phyloP scores from a whole-genome alignment of 2,797 vertebrate species.

The Eidolon dupreanum region DNA sequence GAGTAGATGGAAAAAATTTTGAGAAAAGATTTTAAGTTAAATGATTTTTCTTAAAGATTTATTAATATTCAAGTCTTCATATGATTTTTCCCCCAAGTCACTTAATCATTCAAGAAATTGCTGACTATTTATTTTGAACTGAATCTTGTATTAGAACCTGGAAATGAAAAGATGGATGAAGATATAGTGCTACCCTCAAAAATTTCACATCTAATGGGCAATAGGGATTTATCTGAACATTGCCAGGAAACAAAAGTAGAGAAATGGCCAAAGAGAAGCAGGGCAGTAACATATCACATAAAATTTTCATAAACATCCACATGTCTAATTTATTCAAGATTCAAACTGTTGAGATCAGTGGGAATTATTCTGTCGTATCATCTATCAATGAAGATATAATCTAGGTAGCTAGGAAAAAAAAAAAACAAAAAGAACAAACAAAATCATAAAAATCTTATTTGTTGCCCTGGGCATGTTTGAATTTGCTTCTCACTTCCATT shows the following conservation, averaged over 20 bases:
- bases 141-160: background rate
- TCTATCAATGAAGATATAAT: background rate
- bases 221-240: background rate
- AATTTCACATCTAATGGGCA: background rate
- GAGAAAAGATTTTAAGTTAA: background rate
- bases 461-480: background rate
- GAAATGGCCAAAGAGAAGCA: background rate
- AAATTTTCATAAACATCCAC: background rate
- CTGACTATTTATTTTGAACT: background rate
- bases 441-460: background rate
- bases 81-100: background rate
- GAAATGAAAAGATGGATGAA: background rate
- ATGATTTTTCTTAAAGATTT: constrained; percentile 29
- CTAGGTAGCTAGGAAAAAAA: background rate
- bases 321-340: background rate
- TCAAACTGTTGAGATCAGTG: background rate
- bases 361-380: constrained; percentile 6
- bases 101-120: constrained; percentile 26
- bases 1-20: background rate
- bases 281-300: background rate
- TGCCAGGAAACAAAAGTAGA: background rate
- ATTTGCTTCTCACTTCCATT: constrained; percentile 29
- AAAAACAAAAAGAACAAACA: background rate
- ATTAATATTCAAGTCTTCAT: constrained; percentile 11
- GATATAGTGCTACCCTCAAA: background rate